Evolutionary conservation across 2,113 vertebrate genomes (phyloP).

Genomic region (Brachyhypopomus gauderio): DNA sequence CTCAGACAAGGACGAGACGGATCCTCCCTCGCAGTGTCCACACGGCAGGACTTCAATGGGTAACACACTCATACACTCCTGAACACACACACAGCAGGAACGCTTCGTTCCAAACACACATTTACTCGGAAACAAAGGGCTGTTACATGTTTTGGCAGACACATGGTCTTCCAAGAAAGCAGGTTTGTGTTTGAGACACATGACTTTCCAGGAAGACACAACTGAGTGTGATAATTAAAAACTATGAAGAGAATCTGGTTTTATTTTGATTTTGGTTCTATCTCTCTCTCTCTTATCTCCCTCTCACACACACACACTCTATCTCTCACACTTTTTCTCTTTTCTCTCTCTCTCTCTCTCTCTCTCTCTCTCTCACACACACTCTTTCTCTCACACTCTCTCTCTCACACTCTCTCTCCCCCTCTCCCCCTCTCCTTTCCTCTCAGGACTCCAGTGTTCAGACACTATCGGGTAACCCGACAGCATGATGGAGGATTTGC

Average conservation of each 20-base stretch:
- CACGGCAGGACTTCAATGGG: slow-evolving; percentile 72
- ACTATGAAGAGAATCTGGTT: not conserved
- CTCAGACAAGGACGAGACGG: slow-evolving; percentile 72
- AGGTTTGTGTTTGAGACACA: not conserved
- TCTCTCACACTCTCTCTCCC: not conserved
- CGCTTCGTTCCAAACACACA: not conserved
- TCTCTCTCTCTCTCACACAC: slow-evolving; percentile 8
- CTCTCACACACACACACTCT: too few relatives aligned
- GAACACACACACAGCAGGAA: not conserved
- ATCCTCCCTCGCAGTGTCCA: slow-evolving; percentile 72
- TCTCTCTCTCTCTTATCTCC: too few relatives aligned
- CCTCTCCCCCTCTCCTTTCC: not conserved
- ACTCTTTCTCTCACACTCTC: too few relatives aligned
- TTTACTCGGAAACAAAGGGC: too few relatives aligned
- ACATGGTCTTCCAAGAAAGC: not conserved
- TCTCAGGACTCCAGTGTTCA: slow-evolving; percentile 60
- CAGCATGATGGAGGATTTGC: slow-evolving; percentile 61
- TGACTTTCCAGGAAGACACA: not conserved
- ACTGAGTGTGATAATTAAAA: not conserved
- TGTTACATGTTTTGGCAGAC: too few relatives aligned
- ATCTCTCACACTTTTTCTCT: not conserved
- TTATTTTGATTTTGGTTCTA: not conserved
- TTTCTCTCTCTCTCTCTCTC: too few relatives aligned
- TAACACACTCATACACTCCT: slow-evolving; percentile 53
- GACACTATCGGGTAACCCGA: slow-evolving; percentile 76